Base-by-base conservation (phyloP, 1,140 invertebrate species). In the Ectropis grisescens region DNA sequence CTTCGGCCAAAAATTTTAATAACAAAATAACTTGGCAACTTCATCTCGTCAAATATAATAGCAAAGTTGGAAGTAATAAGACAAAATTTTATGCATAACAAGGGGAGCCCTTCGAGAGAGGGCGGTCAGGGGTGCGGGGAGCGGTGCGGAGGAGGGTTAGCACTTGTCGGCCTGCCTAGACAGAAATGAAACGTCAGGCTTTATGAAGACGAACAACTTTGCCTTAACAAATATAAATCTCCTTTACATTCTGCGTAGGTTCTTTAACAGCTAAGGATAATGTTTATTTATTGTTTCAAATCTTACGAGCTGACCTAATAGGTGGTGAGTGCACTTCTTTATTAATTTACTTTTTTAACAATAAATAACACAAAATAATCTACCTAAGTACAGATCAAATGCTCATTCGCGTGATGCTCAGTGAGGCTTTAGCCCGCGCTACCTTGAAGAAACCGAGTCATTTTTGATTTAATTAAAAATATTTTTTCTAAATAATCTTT, bases 21-120 rank as follows among this genome's bases (percentile, higher is more conserved):
- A 79, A 75, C 74, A 72, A 69, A 79, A 79, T 79, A 79, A 79
- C 74, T 79, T 72, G 47, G 51, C 48, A 79, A 72, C 66, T 79
- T 59, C 47, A 49, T 58, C 60, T 59, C 64, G 74, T 78, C 70
- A 74, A 69, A 76, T 72, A 69, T 76, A 79, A 79, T 74, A 65
- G 67, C 65, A 47, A 78, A 79, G 68, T 79, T 75, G 58, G 58
- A 71, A 74, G 69, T 75, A 79, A 79, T 79, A 75, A 75, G 74
- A 74, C 66, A 71, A 70, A 74, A 79, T 79, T 75, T 75, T 75
- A 79, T 79, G 74, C 74, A 75, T 71, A 78, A 72, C 64, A 71
- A 69, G 61, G 74, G 68, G 59, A 56, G 53, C 52, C 47, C 38
- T 51, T 49, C 28, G 29, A 19, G 16, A 33, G 38, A 47, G 44